phyloP scores from a whole-genome alignment of 2,797 vertebrate genomes.

The Acipenser transmontanus region DNA sequence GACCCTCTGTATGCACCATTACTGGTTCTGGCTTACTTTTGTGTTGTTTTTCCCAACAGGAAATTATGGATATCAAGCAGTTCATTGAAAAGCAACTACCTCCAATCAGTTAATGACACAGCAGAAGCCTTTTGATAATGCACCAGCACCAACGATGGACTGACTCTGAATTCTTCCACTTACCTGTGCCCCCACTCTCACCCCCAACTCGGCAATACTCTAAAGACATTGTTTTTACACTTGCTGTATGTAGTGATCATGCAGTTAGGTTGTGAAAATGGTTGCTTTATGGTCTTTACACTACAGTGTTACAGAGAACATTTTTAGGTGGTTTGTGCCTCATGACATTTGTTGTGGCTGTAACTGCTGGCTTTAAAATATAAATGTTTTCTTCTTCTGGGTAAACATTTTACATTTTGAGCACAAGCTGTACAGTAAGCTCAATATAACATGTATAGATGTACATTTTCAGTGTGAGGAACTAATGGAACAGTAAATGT shows the following conservation, averaged over 20 bases:
- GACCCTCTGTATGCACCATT: no score
- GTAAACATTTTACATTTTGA: no score
- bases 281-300: constrained; percentile 20
- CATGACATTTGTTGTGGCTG: constrained; percentile 39
- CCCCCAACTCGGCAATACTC: constrained; percentile 30
- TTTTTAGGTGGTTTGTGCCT: constrained; percentile 37
- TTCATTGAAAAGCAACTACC: constrained; percentile 93
- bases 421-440: no score
- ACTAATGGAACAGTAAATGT: no score
- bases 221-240: constrained; percentile 36
- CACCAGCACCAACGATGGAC: constrained; percentile 52
- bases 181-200: constrained; percentile 19
- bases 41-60: constrained; percentile 56
- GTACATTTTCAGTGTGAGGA: no score
- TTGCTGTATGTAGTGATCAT: constrained; percentile 21
- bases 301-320: constrained; percentile 36
- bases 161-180: constrained; percentile 24
- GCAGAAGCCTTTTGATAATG: constrained; percentile 42
- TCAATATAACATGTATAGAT: no score
- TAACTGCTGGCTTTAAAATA: constrained; percentile 33
- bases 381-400: no score
- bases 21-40: not conserved
- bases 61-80: constrained; percentile 90
- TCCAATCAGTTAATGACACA: constrained; percentile 62
- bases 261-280: constrained; percentile 12